Evolutionary conservation across 2,888 invertebrate genomes (phyloP), one percentile per base, ranked within the genome.

Genomic region (Drosophila nr. perissopoda): DNA sequence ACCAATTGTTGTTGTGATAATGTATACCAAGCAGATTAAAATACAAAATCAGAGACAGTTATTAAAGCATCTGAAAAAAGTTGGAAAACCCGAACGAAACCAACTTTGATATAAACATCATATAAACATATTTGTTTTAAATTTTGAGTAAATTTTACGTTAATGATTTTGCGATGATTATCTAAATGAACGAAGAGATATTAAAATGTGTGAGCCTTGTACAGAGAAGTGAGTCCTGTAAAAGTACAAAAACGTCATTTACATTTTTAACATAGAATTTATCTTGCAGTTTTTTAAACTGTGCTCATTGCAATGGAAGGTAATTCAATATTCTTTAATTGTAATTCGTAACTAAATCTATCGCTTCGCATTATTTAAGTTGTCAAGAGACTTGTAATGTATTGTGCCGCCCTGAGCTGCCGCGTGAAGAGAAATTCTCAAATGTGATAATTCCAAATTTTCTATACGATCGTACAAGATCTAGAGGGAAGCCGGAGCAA

Each of bases 381-480:
- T 11, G 21, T 25, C 49, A 48, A 11, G 42, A 33, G 5, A 18
- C 27, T 42, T 48, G 18, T 33, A 25, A 42, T n/a, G 13, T 36
- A 11, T 54, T 60, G 4, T 29, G 62, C 21, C 31, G 49, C 11
- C 6, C 46, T 51, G 29, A 16, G 4, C 49, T 59, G 8, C 56
- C 10, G 10, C 38, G 38, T 18, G 87, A 81, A 31, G 59, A 70
- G 25, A 85, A 89, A 46, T 85, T 85, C 54, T 89, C 91, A 7
- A 67, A 78, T n/a, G 36, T 54, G 31, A 21, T 74, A 11, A 11
- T 56, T 13, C 87, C 90, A 2, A 78, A 63, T 53, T 89, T 90
- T 56, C 59, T 90, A 8, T 27, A 3, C 27, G 29, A 34, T 8
- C 63, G 52, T 3, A n/a, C 27, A 13, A 13, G n/a, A 56, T 38